Evolutionary conservation across 2,888 invertebrate genomes (phyloP), one percentile per base, ranked within the genome.

Genomic region (Agriotes lineatus): DNA sequence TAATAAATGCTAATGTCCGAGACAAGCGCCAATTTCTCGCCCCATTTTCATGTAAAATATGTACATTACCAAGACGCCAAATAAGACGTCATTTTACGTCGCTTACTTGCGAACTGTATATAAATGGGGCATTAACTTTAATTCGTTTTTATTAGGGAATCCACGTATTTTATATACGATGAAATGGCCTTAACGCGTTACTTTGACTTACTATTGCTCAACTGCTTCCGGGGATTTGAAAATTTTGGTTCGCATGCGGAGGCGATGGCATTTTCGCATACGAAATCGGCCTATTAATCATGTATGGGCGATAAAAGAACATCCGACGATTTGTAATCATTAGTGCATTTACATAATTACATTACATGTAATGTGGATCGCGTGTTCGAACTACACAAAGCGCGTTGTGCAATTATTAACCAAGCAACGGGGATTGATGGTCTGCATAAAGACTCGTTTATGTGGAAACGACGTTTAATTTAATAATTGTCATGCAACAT

Each of bases 381-480:
- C 72, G 69, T 69, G 70, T 48, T 57, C 52, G 39, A 35, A 14
- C 37, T 67, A 60, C 42, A 65, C 65, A 61, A 67, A 63, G 61
- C 44, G 35, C 66, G 61, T 67, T 68, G 67, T 35, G 67, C 62
- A 61, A 72, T 69, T 66, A 69, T 67, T 67, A 74, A 74, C 71
- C 69, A 69, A 73, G 72, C 74, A 77, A 75, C 76, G 68, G 73
- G 76, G 78, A 79, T 79, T 80, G 77, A 79, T 79, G 76, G 75
- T 73, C 68, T 74, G 66, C 71, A 77, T 76, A 76, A 78, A 77
- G 76, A 75, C 73, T 74, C 76, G 76, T 72, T 79, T 76, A 75
- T 77, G 78, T 76, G 77, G 77, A 79, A 79, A 78, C 77, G 69
- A 77, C 73, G 76, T 78, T 79, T 80, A 80, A 80, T 79, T 79